phyloP scores from a whole-genome alignment of 1,140 invertebrate genomes.

The Polypedilum vanderplanki region DNA sequence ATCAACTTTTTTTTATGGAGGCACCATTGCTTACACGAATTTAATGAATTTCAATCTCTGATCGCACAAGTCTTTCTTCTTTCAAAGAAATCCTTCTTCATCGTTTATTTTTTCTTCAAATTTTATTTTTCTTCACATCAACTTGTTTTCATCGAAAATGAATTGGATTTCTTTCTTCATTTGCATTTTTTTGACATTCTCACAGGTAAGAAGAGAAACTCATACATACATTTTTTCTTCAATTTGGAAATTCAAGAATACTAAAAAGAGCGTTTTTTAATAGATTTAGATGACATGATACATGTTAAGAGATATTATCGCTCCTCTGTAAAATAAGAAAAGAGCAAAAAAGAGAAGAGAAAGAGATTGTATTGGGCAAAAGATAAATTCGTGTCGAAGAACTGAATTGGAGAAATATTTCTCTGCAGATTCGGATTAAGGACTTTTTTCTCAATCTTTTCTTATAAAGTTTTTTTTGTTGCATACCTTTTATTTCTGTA shows the following conservation, averaged over 20 bases:
- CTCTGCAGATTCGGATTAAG: background rate
- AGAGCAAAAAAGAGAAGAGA: background rate
- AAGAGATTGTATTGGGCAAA: conserved; percentile 19
- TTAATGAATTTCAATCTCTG: conserved; percentile 9
- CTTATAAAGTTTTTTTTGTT: too few relatives aligned
- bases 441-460: too few relatives aligned
- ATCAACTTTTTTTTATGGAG: background rate
- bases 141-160: conserved; percentile 24
- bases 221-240: background rate
- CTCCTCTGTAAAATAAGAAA: conserved; percentile 14
- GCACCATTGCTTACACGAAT: background rate
- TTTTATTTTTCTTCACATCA: background rate
- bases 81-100: background rate
- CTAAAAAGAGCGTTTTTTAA: conserved; percentile 25
- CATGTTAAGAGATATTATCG: conserved; percentile 26
- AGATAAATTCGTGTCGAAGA: conserved; percentile 12
- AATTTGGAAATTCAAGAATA: conserved; percentile 12
- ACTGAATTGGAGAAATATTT: conserved; percentile 2
- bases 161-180: conserved; percentile 28
- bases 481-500: too few relatives aligned
- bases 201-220: conserved; percentile 15
- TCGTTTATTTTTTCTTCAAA: background rate
- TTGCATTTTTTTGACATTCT: conserved; percentile 29
- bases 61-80: background rate
- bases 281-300: conserved; percentile 29